Evolutionary conservation across 2,797 vertebrate species (phyloP), one percentile per base, ranked within the genome.

Genomic region (Hephaestus fuliginosus): DNA sequence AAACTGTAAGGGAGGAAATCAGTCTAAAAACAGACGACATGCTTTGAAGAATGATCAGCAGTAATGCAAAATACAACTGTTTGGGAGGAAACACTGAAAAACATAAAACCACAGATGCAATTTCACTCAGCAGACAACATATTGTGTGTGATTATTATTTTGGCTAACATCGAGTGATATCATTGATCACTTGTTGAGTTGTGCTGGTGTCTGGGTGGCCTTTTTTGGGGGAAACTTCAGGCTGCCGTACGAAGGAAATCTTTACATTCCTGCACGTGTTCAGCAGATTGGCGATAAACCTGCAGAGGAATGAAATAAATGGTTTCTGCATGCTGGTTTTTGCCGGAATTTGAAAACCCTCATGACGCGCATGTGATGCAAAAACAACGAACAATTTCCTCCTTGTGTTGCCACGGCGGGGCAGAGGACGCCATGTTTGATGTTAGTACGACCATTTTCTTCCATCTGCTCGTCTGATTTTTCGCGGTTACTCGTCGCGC

Each of bases 341-440:
- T n/a, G n/a, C n/a, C 11, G 0, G 51, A 30, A 8, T 41, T 28
- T 17, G 44, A 69, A 52, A 3, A 15, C 3, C 55, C 69, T 63
- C 73, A 25, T 68, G 88, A 75, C 12, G 72, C n/a, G 13, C 78
- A 55, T 52, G 78, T 81, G 80, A 83, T 30, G 46, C 2, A 49
- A 25, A 7, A 2, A 20, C 48, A 67, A 17, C 18, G 43, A 84
- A 80, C 81, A 74, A 9, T 28, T 67, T 64, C 30, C 70, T 66
- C 3, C 66, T 74, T 74, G 74, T 65, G 33, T 44, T 36, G 20
- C 49, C n/a, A 6, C 61, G 0, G 22, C 2, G 1, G 65, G 25
- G 5, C 61, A 0, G 20, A 1, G 1, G 65, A 30, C 53, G 44
- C 70, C 53, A 55, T 33, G 4, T 75, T 87, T 1, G 0, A 12